Evolutionary conservation across 2,113 vertebrate species (phyloP).

Genomic region (Axis porcinus): DNA sequence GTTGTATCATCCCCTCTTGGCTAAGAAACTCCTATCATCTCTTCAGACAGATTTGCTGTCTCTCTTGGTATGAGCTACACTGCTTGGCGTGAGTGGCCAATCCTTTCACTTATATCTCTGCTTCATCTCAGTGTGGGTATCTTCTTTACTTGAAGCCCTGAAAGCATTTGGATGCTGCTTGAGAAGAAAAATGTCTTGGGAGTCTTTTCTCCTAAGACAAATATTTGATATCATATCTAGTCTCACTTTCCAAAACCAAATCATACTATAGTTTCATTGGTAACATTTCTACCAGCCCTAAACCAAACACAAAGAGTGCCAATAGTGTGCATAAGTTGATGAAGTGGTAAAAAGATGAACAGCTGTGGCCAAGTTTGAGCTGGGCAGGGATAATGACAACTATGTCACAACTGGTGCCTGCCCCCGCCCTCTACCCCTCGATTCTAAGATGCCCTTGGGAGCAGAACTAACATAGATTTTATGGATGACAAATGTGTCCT

Average conservation of each 20-base stretch:
- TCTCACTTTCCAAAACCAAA: background rate
- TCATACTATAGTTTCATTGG: fast-evolving
- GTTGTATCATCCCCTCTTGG: background rate
- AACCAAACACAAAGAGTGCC: background rate
- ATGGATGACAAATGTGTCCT: background rate
- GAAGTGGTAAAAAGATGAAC: background rate
- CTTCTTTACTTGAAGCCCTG: background rate
- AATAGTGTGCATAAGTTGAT: fast-evolving
- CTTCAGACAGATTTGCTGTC: too few species aligned
- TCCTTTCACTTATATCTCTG: fast-evolving
- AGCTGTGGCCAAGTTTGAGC: background rate
- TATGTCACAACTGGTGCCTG: background rate
- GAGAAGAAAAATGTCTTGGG: background rate
- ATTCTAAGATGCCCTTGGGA: fast-evolving
- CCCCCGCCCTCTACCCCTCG: background rate
- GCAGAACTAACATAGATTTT: fast-evolving
- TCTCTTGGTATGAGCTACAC: background rate
- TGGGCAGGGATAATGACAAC: fast-evolving
- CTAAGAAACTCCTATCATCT: background rate
- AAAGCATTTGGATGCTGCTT: background rate
- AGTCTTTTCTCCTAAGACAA: background rate
- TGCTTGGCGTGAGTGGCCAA: fast-evolving
- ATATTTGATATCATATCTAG: background rate
- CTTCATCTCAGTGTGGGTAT: background rate
- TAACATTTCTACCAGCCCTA: background rate